Evolutionary conservation across 2,797 vertebrate genomes (phyloP), one percentile per base, ranked within the genome.

Genomic region (Danio albolineatus): DNA sequence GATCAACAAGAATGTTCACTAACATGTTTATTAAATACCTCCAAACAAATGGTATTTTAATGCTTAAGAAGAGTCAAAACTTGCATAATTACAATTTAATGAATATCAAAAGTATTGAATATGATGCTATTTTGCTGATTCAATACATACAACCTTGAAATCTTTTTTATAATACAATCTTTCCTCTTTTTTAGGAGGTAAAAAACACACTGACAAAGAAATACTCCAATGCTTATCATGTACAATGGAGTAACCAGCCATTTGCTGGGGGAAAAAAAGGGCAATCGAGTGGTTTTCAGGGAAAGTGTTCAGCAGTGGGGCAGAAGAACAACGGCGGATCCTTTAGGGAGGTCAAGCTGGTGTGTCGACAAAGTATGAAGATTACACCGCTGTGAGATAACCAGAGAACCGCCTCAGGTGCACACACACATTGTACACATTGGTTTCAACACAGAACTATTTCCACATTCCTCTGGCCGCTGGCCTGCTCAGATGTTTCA

Each of bases 361-460:
- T 79, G 74, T 66, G 59, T 80, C 38, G 65, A 83, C 84, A 67
- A 79, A 82, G 81, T 84, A 83, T 83, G 81, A 85, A 83, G 81
- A 77, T 80, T 81, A 84, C 80, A 80, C 71, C 38, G 53, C 19
- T 46, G 56, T 72, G 75, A 81, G 81, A 78, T 82, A 86, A 85
- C 76, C 73, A 54, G 62, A 82, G 67, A 39, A 53, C 53, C 65
- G 84, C 79, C 80, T 82, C 70, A 78, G 80, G 73, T 80, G 76
- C 65, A 69, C 62, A 57, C 28, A 62, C 48, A 77, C 71, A 77
- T 17, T 19, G 41, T 21, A 71, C 73, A 77, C 77, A 75, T 41
- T 61, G 38, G 62, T 72, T 78, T 79, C 73, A 87, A 73, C 48
- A 73, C 60, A 44, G 51, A 64, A 75, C 65, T 67, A 81, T 80